Evolutionary conservation across 2,888 invertebrate genomes (phyloP), one percentile per base, ranked within the genome.

Genomic region (Agelastica alni): DNA sequence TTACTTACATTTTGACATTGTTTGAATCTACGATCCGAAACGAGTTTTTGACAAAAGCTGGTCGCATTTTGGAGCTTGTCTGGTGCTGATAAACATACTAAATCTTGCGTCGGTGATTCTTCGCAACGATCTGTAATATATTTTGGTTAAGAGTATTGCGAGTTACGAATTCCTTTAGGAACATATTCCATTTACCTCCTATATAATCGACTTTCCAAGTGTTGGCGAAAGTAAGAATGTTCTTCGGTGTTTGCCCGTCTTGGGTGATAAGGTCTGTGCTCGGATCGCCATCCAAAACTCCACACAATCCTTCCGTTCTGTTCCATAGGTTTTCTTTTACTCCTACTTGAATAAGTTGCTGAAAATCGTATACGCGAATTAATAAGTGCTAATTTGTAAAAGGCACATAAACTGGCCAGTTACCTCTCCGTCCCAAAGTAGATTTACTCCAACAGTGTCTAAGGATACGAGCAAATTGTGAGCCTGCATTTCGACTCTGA

Each of bases 271-370:
- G 79, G 72, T 94, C 93, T 68, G 91, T 88, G 4, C 76, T 76
- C 3, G 79, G 75, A 65, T 85, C 81, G 0, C 89, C 88, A 72
- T 94, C 89, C 62, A 91, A 76, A 0, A 79, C 80, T 0, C 95
- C 94, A 70, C 95, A 95, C 0, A 95, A 78, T 48, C 94, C 95
- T 57, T 85, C 85, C 0, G 91, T 89, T 65, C 86, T 84, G 67
- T 89, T 89, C 88, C 91, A 92, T 26, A 90, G 74, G 2, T 81
- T 80, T 16, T 87, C 83, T 1, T 83, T 80, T 0, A 85, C 86
- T 70, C 87, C 85, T 0, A 91, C 77, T 57, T 86, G 79, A 3
- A 92, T 78, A 56, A 86, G 73, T 69, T 85, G 83, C 83, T 87
- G 74, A 20, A 69, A 44, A 49, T 37, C 48, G 45, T 16, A 36